Percentiles rank a stretch among this genome's conserved stretches.
phyloP scores from a whole-genome alignment of 2,888 invertebrate genomes.

The Aleiodes leptofemur region DNA sequence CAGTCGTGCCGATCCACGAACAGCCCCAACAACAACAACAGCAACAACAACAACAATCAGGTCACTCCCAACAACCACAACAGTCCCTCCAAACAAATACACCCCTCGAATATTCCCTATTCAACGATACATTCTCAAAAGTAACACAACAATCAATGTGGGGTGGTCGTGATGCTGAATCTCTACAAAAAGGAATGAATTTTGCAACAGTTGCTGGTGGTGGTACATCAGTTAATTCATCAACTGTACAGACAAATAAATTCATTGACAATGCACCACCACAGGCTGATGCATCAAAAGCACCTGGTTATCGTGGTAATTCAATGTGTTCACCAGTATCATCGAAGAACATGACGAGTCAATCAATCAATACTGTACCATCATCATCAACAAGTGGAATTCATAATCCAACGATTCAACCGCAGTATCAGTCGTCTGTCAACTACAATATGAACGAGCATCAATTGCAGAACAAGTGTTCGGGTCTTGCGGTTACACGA shows the following conservation, averaged over 20 bases:
- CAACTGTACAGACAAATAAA: conserved; percentile 73
- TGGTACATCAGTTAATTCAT: conserved; percentile 72
- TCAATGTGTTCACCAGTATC: conserved; percentile 87
- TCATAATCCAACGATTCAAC: conserved; percentile 60
- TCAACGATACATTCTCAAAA: conserved; percentile 86
- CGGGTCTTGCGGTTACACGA: conserved; percentile 70
- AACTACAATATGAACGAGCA: conserved; percentile 66
- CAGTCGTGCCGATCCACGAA: conserved; percentile 67
- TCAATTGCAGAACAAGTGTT: conserved; percentile 65
- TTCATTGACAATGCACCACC: conserved; percentile 78
- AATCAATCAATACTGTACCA: background rate
- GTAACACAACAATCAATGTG: conserved; percentile 81
- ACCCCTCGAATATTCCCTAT: conserved; percentile 90
- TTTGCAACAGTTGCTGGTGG: conserved; percentile 84
- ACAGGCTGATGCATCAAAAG: conserved; percentile 90
- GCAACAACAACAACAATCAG: conserved; percentile 61
- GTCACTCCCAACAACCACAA: conserved; percentile 63
- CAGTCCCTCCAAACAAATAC: conserved; percentile 74
- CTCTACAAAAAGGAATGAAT: conserved; percentile 80
- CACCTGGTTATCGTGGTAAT: conserved; percentile 91
- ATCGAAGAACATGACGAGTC: conserved; percentile 76
- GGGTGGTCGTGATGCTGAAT: conserved; percentile 78
- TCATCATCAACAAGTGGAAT: background rate
- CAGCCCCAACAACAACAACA: conserved; percentile 61
- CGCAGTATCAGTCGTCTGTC: conserved; percentile 65